Percentiles rank a stretch among this genome's conserved stretches.
Evolutionary conservation across 2,888 invertebrate genomes (phyloP).

Genomic region (Ctena decussata): DNA sequence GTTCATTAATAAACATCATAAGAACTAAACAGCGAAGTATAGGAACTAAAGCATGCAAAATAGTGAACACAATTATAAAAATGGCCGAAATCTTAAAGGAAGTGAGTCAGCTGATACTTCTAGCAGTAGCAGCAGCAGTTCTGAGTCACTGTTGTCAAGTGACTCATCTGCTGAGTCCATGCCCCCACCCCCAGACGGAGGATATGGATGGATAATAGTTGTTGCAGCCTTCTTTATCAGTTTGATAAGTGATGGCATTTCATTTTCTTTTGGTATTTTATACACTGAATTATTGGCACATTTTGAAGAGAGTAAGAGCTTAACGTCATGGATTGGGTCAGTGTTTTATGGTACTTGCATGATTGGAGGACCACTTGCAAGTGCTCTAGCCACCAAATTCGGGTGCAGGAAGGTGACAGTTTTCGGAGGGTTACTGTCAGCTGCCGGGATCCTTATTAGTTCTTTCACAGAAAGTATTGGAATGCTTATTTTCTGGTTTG

Average conservation of each 20-base stretch:
- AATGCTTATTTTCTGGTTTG: conserved; percentile 85
- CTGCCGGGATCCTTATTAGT: conserved; percentile 82
- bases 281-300: conserved; percentile 94
- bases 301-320: conserved; percentile 94
- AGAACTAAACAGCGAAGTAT: neutral
- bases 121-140: conserved; percentile 59
- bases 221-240: conserved; percentile 96
- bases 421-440: conserved; percentile 83
- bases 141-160: conserved; percentile 57
- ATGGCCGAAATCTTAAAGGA: conserved; percentile 9
- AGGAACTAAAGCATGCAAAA: conserved; percentile 45
- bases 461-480: conserved; percentile 81
- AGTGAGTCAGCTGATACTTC: conserved; percentile 8
- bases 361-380: conserved; percentile 86
- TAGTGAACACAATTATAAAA: conserved; percentile 36
- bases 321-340: conserved; percentile 96
- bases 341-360: conserved; percentile 97
- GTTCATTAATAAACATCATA: neutral
- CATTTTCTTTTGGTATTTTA: conserved; percentile 96
- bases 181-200: conserved; percentile 91
- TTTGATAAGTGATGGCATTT: conserved; percentile 96
- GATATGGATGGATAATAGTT: conserved; percentile 98
- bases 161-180: conserved; percentile 64
- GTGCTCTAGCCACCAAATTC: conserved; percentile 84
- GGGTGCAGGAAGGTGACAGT: conserved; percentile 85